A percentile compares a stretch with the other conserved stretches of the same genome.
phyloP scores from a whole-genome alignment of 2,113 vertebrate genomes.

The Prinia subflava region DNA sequence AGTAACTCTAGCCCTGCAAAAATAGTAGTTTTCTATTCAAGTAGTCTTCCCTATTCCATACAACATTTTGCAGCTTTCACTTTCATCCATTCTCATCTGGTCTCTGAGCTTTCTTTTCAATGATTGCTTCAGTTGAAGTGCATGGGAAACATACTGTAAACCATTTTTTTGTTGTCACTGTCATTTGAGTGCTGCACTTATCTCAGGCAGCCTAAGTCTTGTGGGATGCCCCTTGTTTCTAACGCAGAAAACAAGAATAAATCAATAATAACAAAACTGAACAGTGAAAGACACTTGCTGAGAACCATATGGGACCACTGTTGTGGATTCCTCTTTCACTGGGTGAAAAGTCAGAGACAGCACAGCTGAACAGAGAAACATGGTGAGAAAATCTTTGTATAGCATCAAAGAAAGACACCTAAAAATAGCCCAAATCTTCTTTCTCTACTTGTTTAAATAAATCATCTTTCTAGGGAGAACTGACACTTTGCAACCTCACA shows the following conservation, averaged over 20 bases:
- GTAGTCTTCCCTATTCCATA: not conserved
- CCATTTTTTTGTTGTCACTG: not conserved
- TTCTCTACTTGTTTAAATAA: slow-evolving; percentile 35
- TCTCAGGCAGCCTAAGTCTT: not conserved
- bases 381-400: not conserved
- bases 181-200: not conserved
- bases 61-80: not conserved
- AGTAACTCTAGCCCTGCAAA: not conserved
- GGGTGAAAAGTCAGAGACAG: not conserved
- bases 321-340: not conserved
- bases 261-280: not conserved
- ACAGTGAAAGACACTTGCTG: not conserved
- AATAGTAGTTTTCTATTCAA: not conserved
- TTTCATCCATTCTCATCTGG: not conserved
- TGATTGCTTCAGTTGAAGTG: not conserved
- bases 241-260: not conserved
- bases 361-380: not conserved
- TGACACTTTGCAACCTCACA: slow-evolving; percentile 25
- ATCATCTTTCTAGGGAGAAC: slow-evolving; percentile 27
- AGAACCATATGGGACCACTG: not conserved
- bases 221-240: not conserved
- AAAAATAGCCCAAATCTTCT: slow-evolving; percentile 29
- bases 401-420: slow-evolving; percentile 3
- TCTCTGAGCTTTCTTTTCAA: not conserved
- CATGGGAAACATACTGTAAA: not conserved